Evolutionary conservation across 1,140 invertebrate species (phyloP), one percentile per base, ranked within the genome.

Genomic region (Ladona fulva): DNA sequence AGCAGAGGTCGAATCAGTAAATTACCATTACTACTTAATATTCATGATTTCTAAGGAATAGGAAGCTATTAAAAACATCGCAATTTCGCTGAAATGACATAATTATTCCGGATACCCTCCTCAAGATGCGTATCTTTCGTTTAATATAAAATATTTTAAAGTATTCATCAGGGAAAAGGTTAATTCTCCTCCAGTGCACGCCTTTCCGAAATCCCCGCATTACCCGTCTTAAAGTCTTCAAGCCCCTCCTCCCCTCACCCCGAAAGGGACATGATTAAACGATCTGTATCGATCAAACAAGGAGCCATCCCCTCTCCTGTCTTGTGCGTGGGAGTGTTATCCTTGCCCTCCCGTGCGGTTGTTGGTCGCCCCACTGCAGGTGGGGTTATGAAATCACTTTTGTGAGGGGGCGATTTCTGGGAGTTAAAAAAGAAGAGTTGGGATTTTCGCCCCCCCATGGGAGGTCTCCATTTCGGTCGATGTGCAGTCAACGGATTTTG

Each of bases 251-350:
- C 44, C 44, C 44, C 44, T 10, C 10, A 52, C 44, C n/a, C n/a
- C n/a, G n/a, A n/a, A n/a, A 37, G 8, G 29, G 52, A 12, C 3
- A 66, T 66, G 52, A 66, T 66, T 66, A 66, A 66, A 66, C 52
- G 52, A 66, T 66, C n/a, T 66, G 52, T 66, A 66, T 66, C 52
- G 52, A 66, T 66, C 52, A 66, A 66, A 66, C 52, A 66, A 66
- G 12, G 52, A 8, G n/a, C 44, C 44, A 52, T 11, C 44, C 44
- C 44, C 44, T 52, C 44, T 19, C 44, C 44, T 52, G 44, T 52
- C 52, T 1, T 1, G 29, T 37, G 29, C 29, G 29, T 37, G 29
- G 29, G 29, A 37, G 29, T 37, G 29, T 37, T 66, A 16, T 66
- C 12, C 44, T 19, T 52, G 10, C 44, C 44, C 52, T 66, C 52